phyloP scores from a whole-genome alignment of 2,888 invertebrate genomes.

The Philaethria dido region DNA sequence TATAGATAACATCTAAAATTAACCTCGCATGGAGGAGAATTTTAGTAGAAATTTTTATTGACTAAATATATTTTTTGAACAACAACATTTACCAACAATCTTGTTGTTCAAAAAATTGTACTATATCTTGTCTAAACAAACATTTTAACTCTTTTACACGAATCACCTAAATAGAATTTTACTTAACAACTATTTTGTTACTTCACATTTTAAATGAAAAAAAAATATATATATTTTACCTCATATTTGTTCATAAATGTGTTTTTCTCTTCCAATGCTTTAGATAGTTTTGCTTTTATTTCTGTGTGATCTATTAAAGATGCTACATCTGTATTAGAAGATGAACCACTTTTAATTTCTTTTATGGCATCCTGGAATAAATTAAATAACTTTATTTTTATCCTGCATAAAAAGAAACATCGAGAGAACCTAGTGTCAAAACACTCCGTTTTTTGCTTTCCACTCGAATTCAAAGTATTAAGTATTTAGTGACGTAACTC shows the following conservation, averaged over 20 bases:
- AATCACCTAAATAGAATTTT: no score
- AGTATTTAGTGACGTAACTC: no score
- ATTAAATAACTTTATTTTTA: not conserved
- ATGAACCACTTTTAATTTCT: slow-evolving; percentile 63
- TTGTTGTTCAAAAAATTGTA: no score
- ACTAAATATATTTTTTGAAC: no score
- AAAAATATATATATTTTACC: slow-evolving; percentile 52
- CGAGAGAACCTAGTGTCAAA: not conserved
- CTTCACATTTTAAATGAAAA: not conserved
- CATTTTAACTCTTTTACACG: no score
- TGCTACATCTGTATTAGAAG: slow-evolving; percentile 62
- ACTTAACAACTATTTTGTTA: not conserved
- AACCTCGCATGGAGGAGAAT: no score
- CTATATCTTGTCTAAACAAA: no score
- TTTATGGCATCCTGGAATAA: slow-evolving; percentile 69
- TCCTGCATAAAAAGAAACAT: not conserved
- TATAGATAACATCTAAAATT: no score
- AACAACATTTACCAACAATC: no score
- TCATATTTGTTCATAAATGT: slow-evolving; percentile 69
- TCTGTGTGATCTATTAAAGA: slow-evolving; percentile 75
- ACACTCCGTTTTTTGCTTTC: not conserved
- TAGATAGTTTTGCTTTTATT: slow-evolving; percentile 74
- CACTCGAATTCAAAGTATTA: not conserved
- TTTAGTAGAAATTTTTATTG: no score
- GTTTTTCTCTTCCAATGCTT: slow-evolving; percentile 70